Conservation (phyloP, 2,888 invertebrate species). For the Eurytoma adleriae region DNA sequence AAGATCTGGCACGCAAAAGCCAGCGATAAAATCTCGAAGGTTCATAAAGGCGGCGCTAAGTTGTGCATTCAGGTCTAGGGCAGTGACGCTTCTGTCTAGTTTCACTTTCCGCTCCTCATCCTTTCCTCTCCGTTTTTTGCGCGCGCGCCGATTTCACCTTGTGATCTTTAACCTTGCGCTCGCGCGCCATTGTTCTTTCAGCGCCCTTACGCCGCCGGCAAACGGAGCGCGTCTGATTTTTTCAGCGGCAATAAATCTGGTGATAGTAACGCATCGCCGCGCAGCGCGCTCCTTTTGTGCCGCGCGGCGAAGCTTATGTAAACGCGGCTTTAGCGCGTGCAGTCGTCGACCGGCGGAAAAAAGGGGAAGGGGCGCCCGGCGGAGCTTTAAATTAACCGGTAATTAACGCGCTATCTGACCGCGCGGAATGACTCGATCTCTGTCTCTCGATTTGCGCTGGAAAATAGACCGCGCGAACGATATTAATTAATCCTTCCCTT, state of each 20-base stretch:
- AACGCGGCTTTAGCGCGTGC: background rate
- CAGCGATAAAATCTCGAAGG: slow-evolving; percentile 53
- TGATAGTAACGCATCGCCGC: slow-evolving; percentile 47
- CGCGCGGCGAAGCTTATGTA: slow-evolving; percentile 22
- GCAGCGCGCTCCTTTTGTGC: background rate
- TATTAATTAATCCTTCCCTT: background rate
- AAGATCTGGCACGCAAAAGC: slow-evolving; percentile 41
- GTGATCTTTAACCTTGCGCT: slow-evolving; percentile 55
- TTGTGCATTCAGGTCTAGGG: slow-evolving; percentile 57
- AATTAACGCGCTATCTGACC: slow-evolving; percentile 8
- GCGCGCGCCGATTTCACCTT: slow-evolving; percentile 51
- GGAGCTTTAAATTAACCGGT: slow-evolving; percentile 18
- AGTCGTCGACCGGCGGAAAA: background rate
- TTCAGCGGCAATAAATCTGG: slow-evolving; percentile 46
- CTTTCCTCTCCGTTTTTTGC: background rate
- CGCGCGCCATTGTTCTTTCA: slow-evolving; percentile 54
- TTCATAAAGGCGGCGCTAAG: slow-evolving; percentile 45
- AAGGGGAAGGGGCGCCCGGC: background rate
- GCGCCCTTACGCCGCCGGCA: slow-evolving; percentile 48
- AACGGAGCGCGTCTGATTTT: slow-evolving; percentile 55
- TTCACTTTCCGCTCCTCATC: slow-evolving; percentile 23
- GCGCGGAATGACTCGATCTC: background rate
- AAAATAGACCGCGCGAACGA: background rate
- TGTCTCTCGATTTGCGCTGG: background rate
- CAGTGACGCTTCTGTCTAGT: slow-evolving; percentile 50